Evolutionary conservation across 2,113 vertebrate genomes (phyloP).

Genomic region (Ia io): DNA sequence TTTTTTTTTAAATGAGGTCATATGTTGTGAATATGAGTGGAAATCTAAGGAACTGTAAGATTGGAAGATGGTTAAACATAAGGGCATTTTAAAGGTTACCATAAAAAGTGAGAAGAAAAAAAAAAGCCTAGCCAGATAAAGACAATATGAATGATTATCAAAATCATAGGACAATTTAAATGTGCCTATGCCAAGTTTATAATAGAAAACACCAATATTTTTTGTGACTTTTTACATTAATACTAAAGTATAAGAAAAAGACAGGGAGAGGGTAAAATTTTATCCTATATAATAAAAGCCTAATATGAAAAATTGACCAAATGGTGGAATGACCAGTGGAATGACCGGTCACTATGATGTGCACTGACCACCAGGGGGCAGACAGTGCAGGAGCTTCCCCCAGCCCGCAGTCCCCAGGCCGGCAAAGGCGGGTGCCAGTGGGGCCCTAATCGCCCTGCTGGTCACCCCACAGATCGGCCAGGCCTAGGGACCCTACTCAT

Average conservation of each 20-base stretch:
- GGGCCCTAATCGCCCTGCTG: no score
- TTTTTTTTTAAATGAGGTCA: not conserved
- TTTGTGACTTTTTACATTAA: not conserved
- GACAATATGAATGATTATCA: not conserved
- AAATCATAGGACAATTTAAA: not conserved
- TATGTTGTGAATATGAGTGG: not conserved
- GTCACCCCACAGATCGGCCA: no score
- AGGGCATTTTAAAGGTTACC: not conserved
- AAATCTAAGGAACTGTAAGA: not conserved
- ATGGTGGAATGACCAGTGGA: no score
- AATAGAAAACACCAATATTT: not conserved
- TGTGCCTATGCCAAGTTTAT: not conserved
- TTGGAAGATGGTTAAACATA: not conserved
- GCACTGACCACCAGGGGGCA: no score
- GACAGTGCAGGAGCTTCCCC: no score
- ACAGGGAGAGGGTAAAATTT: not conserved
- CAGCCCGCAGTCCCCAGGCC: no score
- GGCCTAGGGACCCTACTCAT: no score
- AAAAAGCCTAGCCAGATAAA: not conserved
- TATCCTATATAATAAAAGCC: no score
- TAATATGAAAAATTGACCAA: no score
- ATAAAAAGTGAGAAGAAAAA: not conserved
- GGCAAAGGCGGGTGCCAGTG: no score
- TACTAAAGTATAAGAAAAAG: not conserved
- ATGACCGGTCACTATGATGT: no score